Evolutionary conservation across 2,797 vertebrate genomes (phyloP).

Genomic region (Sebastes steindachneri): DNA sequence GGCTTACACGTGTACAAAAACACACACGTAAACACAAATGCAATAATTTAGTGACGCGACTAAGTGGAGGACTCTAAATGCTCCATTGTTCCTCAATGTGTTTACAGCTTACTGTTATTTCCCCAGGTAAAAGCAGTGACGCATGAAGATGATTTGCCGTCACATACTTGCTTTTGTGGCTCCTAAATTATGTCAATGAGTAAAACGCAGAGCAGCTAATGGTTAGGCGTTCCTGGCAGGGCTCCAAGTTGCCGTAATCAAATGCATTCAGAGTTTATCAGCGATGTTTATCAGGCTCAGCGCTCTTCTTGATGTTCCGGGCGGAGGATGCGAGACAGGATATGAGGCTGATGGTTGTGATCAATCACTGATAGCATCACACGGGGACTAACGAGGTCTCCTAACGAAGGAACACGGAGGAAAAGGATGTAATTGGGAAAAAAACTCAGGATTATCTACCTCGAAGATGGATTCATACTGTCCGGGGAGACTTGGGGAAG

Average conservation of each 20-base stretch:
- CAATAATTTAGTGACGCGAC: conserved; percentile 2
- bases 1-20: not conserved
- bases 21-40: conserved; percentile 4
- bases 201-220: conserved; percentile 37
- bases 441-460: conserved; percentile 49
- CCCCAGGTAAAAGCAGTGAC: conserved; percentile 31
- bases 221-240: conserved; percentile 24
- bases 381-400: conserved; percentile 56
- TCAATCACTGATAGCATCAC: conserved; percentile 63
- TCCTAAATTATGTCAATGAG: conserved; percentile 33
- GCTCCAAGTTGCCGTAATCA: conserved; percentile 52
- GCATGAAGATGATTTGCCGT: conserved; percentile 14
- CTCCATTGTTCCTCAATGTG: conserved; percentile 7
- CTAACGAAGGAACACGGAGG: conserved; percentile 44
- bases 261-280: conserved; percentile 59
- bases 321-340: conserved; percentile 61
- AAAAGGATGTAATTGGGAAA: conserved; percentile 58
- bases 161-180: not conserved
- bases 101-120: conserved; percentile 42
- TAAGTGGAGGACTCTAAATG: conserved; percentile 29
- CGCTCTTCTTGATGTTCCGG: conserved; percentile 51
- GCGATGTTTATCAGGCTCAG: conserved; percentile 57
- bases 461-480: conserved; percentile 45
- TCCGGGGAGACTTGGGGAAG: conserved; percentile 5
- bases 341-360: conserved; percentile 58